These are phyloP conservation scores for Leiothrix lutea DNA, from an alignment of 2,113 vertebrate genomes.

Conservation along the genomic window DNA sequence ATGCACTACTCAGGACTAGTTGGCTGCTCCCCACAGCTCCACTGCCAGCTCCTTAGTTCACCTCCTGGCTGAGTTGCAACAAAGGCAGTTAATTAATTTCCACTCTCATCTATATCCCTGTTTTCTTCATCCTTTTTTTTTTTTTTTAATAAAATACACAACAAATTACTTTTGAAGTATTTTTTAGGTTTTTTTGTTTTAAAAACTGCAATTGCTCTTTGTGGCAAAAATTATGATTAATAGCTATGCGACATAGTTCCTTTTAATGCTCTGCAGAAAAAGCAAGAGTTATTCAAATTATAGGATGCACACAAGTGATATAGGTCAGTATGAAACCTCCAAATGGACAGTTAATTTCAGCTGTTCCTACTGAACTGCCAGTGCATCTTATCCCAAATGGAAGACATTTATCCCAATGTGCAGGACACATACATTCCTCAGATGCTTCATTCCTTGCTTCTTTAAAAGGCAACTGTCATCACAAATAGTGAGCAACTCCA, in stretches of 20 bases:
- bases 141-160: background rate
- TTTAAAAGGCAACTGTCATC: background rate
- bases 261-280: background rate
- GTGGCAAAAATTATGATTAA: background rate
- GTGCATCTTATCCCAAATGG: background rate
- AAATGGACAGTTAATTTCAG: constrained; percentile 23
- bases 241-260: background rate
- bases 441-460: background rate
- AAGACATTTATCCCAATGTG: constrained; percentile 15
- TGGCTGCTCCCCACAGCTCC: background rate
- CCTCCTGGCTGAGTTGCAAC: background rate
- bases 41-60: background rate
- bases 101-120: fast-evolving
- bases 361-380: background rate
- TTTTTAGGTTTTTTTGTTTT: background rate
- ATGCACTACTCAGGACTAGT: background rate
- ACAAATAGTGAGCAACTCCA: background rate
- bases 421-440: background rate
- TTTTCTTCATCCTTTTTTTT: background rate
- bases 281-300: background rate
- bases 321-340: background rate
- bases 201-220: background rate
- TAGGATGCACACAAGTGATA: background rate
- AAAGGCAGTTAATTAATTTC: background rate
- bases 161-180: background rate